phyloP scores from a whole-genome alignment of 1,140 invertebrate species.

The Argopecten irradians region DNA sequence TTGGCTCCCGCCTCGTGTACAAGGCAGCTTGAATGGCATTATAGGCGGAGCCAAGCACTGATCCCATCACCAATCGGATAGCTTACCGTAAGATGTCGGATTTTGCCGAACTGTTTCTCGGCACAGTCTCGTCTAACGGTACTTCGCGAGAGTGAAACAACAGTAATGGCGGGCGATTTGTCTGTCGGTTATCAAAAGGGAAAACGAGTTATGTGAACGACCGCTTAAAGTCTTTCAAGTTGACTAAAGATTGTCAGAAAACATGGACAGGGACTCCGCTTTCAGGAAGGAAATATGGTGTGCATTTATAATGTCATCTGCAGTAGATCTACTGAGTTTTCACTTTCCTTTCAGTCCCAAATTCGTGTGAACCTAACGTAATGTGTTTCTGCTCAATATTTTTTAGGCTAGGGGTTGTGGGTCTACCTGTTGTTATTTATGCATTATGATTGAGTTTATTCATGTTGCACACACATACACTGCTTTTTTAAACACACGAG shows the following conservation, averaged over 20 bases:
- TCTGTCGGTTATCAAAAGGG: not conserved
- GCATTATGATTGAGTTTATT: not conserved
- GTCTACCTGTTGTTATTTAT: not conserved
- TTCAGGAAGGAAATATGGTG: not conserved
- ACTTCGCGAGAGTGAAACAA: not conserved
- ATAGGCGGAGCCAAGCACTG: not conserved
- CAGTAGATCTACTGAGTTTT: too few relatives aligned
- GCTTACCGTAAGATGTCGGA: not conserved
- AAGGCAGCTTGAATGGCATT: not conserved
- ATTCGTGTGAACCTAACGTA: too few relatives aligned
- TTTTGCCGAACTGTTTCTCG: not conserved
- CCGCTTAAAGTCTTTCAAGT: not conserved
- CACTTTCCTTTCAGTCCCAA: too few relatives aligned
- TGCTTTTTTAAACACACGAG: not conserved
- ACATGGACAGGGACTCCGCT: not conserved
- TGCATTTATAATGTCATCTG: not conserved
- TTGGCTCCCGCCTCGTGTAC: not conserved
- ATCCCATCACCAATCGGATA: not conserved
- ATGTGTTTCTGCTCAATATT: too few relatives aligned
- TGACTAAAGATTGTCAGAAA: not conserved
- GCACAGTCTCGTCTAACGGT: not conserved
- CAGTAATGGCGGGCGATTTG: not conserved
- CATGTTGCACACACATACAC: not conserved
- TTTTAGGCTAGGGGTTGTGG: not conserved
- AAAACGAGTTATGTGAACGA: not conserved